Evolutionary conservation across 2,888 invertebrate genomes (phyloP).

Genomic region (Tinea semifulvella): DNA sequence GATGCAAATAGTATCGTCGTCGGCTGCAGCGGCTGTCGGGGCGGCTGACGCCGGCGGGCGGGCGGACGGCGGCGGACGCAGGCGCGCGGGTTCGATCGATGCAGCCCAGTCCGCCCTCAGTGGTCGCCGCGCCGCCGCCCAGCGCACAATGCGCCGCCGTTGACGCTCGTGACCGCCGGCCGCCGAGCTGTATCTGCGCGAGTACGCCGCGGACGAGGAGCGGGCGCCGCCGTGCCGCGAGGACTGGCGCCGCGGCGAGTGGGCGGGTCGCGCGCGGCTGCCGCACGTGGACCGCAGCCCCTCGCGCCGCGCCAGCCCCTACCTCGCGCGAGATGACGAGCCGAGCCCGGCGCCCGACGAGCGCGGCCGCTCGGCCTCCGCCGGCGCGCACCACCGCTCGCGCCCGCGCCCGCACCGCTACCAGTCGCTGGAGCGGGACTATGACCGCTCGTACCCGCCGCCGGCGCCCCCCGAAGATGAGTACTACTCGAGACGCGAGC

Average conservation of each 20-base stretch:
- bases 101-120: too few relatives aligned
- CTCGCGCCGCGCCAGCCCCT: conserved; percentile 81
- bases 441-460: conserved; percentile 88
- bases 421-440: conserved; percentile 81
- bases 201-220: conserved; percentile 62
- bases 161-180: conserved; percentile 53
- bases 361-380: conserved; percentile 78
- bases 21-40: conserved; percentile 39
- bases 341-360: conserved; percentile 84
- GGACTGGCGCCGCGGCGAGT: conserved; percentile 62
- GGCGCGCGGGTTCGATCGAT: conserved; percentile 41
- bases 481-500: conserved; percentile 65
- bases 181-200: conserved; percentile 65
- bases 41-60: conserved; percentile 32
- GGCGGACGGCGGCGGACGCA: conserved; percentile 47
- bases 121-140: conserved; percentile 61
- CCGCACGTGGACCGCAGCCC: conserved; percentile 92
- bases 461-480: conserved; percentile 81
- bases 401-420: conserved; percentile 79
- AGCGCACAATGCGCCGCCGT: conserved; percentile 52
- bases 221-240: conserved; percentile 62
- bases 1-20: neutral
- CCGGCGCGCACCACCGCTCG: conserved; percentile 78
- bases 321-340: conserved; percentile 82
- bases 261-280: conserved; percentile 64